Evolutionary conservation across 2,797 vertebrate species (phyloP).

Genomic region (Capromys pilorides): DNA sequence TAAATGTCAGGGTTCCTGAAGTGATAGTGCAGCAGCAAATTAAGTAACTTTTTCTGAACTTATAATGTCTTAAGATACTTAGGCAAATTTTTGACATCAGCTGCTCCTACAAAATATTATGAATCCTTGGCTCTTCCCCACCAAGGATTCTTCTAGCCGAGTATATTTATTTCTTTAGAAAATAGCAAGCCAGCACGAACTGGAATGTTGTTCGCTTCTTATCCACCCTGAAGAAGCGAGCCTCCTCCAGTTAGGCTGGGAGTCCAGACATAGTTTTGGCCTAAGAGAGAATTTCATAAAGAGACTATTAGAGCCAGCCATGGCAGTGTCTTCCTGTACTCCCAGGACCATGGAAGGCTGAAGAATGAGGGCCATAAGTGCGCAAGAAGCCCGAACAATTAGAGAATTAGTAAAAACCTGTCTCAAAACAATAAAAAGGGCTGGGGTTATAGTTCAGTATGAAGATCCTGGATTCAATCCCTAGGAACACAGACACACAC

Average conservation of each 20-base stretch:
- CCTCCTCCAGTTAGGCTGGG: not conserved
- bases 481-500: not conserved
- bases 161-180: not conserved
- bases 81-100: constrained; percentile 47
- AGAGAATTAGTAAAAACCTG: not conserved
- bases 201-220: not conserved
- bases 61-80: constrained; percentile 32
- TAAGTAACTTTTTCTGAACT: constrained; percentile 66
- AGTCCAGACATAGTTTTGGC: not conserved
- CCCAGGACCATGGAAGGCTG: not conserved
- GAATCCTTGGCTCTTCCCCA: not conserved
- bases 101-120: not conserved
- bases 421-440: too few relatives aligned
- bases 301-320: not conserved
- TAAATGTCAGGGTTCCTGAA: constrained; percentile 76
- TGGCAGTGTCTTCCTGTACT: not conserved
- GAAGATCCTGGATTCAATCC: not conserved
- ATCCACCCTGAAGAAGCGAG: not conserved
- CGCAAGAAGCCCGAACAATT: not conserved
- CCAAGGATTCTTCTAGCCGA: not conserved
- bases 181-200: not conserved
- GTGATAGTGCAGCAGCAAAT: constrained; percentile 61
- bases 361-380: not conserved
- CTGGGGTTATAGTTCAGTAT: too few relatives aligned
- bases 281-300: not conserved